A percentile compares a stretch with the other conserved stretches of the same genome.
Evolutionary conservation across 2,888 invertebrate genomes (phyloP).

Genomic region (Cheilosia soror): DNA sequence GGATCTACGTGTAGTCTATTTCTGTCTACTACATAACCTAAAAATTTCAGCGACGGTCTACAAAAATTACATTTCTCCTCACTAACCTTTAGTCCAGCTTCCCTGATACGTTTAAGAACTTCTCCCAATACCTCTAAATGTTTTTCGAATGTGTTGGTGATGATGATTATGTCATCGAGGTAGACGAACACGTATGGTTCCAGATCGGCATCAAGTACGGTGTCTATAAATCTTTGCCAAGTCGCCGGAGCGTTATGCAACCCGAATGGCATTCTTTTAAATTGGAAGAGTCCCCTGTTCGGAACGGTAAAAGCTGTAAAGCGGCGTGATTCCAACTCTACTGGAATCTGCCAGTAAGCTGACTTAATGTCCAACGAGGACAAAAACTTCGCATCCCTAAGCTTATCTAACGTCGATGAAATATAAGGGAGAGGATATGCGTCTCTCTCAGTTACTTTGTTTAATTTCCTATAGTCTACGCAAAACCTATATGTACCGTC

Average conservation of each 20-base stretch:
- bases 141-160: constrained; percentile 12
- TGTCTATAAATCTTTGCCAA: constrained; percentile 27
- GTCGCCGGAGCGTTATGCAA: constrained; percentile 23
- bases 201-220: constrained; percentile 3
- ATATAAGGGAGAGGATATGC: too few species aligned
- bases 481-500: background rate
- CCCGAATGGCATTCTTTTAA: constrained; percentile 34
- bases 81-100: background rate
- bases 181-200: constrained; percentile 32
- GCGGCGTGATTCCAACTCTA: background rate
- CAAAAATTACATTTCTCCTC: background rate
- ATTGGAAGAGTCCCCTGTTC: constrained; percentile 8
- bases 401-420: background rate
- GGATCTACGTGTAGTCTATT: too few species aligned
- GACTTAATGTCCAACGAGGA: background rate
- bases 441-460: background rate
- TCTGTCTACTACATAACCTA: background rate
- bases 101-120: too few species aligned
- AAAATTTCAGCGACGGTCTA: background rate
- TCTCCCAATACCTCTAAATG: background rate
- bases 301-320: background rate
- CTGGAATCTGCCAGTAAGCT: constrained; percentile 22
- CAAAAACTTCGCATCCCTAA: constrained; percentile 1
- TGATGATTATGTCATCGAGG: constrained; percentile 29
- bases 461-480: background rate